These are phyloP conservation scores for Masnerella sp. DNA, from an alignment of 2,888 invertebrate species.

Conservation along the genomic window DNA sequence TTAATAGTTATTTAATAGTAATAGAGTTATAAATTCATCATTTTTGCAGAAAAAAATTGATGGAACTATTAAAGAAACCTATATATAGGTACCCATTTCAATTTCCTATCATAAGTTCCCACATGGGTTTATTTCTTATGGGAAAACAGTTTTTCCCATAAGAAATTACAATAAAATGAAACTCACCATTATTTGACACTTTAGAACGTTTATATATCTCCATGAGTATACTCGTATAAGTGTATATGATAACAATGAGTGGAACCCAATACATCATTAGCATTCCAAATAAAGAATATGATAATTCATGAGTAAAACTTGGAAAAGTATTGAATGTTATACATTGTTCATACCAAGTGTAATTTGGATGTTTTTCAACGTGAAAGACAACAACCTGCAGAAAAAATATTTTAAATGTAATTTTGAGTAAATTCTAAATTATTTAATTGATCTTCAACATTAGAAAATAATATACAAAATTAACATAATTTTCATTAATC, in stretches of 20 bases:
- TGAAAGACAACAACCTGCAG: conserved; percentile 89
- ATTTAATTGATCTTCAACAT: not conserved
- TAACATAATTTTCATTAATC: no score
- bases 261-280: conserved; percentile 92
- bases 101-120: no score
- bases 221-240: conserved; percentile 91
- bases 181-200: conserved; percentile 81
- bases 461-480: no score
- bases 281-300: conserved; percentile 91
- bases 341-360: conserved; percentile 93
- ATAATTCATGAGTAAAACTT: conserved; percentile 84
- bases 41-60: no score
- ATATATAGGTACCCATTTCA: no score
- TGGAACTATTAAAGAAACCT: no score
- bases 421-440: no score
- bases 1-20: no score
- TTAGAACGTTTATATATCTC: conserved; percentile 88
- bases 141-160: no score
- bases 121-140: no score
- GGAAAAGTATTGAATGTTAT: conserved; percentile 91
- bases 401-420: no score
- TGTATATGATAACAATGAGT: conserved; percentile 89
- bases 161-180: not conserved
- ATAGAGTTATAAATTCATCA: no score
- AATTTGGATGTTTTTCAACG: conserved; percentile 89